Conservation (phyloP, 1,140 invertebrate genomes). For the Lysiphlebus fabarum region DNA sequence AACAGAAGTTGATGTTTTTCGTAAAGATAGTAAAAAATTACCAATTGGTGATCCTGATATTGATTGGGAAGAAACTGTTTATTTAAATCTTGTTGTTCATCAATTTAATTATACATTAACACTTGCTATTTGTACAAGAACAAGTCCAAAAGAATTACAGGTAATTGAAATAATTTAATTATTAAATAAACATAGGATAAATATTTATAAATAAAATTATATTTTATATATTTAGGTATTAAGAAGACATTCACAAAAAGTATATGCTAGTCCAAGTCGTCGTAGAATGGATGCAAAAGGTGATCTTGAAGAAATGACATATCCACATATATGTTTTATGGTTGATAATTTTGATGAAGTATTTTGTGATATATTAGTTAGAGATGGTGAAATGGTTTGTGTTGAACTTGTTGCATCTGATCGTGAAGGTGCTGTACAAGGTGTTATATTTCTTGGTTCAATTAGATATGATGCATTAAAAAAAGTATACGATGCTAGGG, state of each 20-base stretch:
- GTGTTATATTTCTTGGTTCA: constrained; percentile 94
- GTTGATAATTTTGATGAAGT: constrained; percentile 99
- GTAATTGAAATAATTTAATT: constrained; percentile 45
- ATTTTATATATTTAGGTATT: constrained; percentile 58
- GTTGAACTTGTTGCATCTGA: constrained; percentile 94
- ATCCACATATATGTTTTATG: constrained; percentile 98
- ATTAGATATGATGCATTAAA: constrained; percentile 96
- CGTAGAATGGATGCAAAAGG: constrained; percentile 97
- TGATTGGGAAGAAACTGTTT: constrained; percentile 99
- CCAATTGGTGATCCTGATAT: constrained; percentile 92
- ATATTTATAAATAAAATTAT: too few relatives aligned
- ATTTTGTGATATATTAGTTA: constrained; percentile 92
- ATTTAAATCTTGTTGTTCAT: constrained; percentile 96
- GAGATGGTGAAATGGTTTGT: constrained; percentile 98
- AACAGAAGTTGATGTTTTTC: constrained; percentile 93
- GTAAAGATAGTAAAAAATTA: constrained; percentile 93
- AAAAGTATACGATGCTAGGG: constrained; percentile 93
- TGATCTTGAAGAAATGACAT: constrained; percentile 96
- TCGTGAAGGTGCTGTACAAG: constrained; percentile 74
- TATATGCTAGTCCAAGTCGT: constrained; percentile 94
- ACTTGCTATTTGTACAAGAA: constrained; percentile 94
- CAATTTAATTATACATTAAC: constrained; percentile 98
- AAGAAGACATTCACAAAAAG: constrained; percentile 89
- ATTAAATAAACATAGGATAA: constrained; percentile 1
- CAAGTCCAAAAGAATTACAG: constrained; percentile 94